Base-by-base conservation (phyloP, 2,888 invertebrate genomes). In the Zhuqinia jingwanae region DNA sequence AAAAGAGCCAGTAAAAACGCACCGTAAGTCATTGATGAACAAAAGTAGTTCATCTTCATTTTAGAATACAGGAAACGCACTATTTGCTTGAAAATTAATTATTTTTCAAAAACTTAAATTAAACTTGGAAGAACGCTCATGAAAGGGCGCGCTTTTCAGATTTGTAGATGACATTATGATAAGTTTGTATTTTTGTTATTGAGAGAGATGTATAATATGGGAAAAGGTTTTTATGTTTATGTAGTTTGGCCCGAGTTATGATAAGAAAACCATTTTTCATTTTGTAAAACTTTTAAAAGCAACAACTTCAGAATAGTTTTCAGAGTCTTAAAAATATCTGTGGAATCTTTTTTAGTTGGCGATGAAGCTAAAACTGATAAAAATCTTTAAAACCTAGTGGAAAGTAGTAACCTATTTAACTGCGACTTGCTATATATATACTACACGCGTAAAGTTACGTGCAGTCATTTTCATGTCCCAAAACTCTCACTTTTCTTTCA, bases 1-100 rank as follows among this genome's bases (percentile, higher is more conserved):
- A 91, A 91, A 70, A 76, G 84, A 87, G 89, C 90, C 17, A 86
- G 87, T 56, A 89, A 82, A 85, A 83, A 87, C 73, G 78, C 86
- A 22, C 82, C 86, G 89, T 88, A 88, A 88, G 89, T 76, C n/a
- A n/a, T n/a, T n/a, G 63, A 47, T 36, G 53, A 47, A 68, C 36
- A 22, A 20, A 5, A 22, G 20, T 45, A 25, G 25, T 25, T 5
- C 25, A 22, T 10, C 10, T 58, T 22, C 75, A 2, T 75, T 75
- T 73, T 20, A 53, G 6, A 36, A 36, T 36, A 30, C 50, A 53
- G 25, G 2, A 70, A n/a, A 20, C 42, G 22, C 50, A 73, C 2
- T 30, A 53, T 50, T 1, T 50, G 50, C 50, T 53, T 17, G 10
- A 15, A 27, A 47, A 47, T 50, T 50, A 70, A 53, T 75, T 36